A percentile compares a stretch with the other conserved stretches of the same genome.
These are phyloP conservation scores for cat (Felis catus) DNA, from an alignment of 2,113 vertebrate species.

Conservation along the genomic window F.catus_Fca126_mat1.0 CM031417.1:47797001-47797500, in stretches of 20 bases:
- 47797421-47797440: not conserved
- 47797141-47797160: conserved; percentile 58
- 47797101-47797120: conserved; percentile 68
- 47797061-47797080: conserved; percentile 58
- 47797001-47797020: conserved; percentile 74
- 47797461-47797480: not conserved
- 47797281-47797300: not conserved
- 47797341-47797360: not conserved
- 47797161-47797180: conserved; percentile 51
- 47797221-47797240: conserved; percentile 48
- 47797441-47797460: not conserved
- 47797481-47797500: not conserved
- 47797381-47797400: not conserved
- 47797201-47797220: conserved; percentile 68
- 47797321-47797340: not conserved
- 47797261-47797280: not conserved
- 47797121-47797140: conserved; percentile 59
- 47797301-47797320: not conserved
- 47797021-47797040: conserved; percentile 73
- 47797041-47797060: conserved; percentile 73
- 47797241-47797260: conserved; percentile 16
- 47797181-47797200: conserved; percentile 44
- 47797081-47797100: conserved; percentile 65
- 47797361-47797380: not conserved
- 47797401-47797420: not conserved